phyloP scores from a whole-genome alignment of 1,140 invertebrate genomes.

The Musca vetustissima region DNA sequence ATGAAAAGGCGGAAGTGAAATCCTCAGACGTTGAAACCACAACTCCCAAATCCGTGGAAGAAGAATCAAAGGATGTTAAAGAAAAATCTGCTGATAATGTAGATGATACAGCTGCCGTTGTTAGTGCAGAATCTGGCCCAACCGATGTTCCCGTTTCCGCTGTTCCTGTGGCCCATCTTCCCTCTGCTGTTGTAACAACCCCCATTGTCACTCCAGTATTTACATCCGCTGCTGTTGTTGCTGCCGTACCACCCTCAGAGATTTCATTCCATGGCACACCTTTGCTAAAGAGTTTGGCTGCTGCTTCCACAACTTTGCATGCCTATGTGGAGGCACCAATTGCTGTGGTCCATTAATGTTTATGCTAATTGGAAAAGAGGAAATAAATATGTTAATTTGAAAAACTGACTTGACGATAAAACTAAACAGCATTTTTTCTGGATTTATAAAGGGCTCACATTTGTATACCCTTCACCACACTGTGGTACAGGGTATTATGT shows the following conservation, averaged over 20 bases:
- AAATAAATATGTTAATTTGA: no score
- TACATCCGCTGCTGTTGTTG: background rate
- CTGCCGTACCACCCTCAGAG: background rate
- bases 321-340: background rate
- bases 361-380: no score
- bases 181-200: no score
- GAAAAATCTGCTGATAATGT: constrained; percentile 16
- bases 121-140: constrained; percentile 14
- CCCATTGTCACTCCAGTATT: no score
- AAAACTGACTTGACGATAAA: no score
- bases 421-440: no score
- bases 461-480: no score
- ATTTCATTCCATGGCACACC: background rate
- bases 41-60: constrained; percentile 36
- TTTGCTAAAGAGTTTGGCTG: background rate
- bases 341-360: background rate
- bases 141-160: constrained; percentile 22
- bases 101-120: constrained; percentile 32
- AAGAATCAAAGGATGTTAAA: background rate
- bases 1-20: background rate
- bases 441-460: no score
- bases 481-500: no score
- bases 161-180: background rate
- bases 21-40: constrained; percentile 39
- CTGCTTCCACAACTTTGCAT: background rate